phyloP scores from a whole-genome alignment of 2,888 invertebrate genomes.

The Dynastes hyllus region DNA sequence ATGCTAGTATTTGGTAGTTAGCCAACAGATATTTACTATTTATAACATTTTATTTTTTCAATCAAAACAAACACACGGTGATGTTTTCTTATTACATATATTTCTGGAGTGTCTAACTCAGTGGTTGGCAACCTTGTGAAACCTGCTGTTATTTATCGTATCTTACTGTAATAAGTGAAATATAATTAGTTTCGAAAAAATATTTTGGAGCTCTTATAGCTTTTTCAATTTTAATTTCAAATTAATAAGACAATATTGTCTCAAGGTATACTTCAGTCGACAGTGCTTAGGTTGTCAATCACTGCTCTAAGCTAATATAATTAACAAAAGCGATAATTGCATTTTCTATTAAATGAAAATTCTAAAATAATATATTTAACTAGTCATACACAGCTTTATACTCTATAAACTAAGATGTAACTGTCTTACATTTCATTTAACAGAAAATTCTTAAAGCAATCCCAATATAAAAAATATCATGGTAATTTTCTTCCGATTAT shows the following conservation, averaged over 20 bases:
- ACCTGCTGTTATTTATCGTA: background rate
- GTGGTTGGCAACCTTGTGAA: background rate
- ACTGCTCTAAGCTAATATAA: background rate
- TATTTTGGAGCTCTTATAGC: no score
- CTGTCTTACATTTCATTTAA: constrained; percentile 12
- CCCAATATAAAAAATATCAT: no score
- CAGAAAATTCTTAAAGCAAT: background rate
- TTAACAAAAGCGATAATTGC: background rate
- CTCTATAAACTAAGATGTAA: no score
- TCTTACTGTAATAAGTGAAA: no score
- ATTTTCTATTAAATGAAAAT: background rate
- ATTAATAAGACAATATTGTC: no score
- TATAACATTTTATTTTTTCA: background rate
- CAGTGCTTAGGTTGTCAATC: no score
- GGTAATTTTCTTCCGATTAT: no score
- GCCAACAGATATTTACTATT: background rate
- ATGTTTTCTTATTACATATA: background rate
- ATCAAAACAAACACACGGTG: background rate
- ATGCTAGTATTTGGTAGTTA: background rate
- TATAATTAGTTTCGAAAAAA: no score
- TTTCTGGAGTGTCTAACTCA: background rate
- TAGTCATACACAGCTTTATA: background rate
- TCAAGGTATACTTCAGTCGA: no score
- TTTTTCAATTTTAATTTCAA: no score
- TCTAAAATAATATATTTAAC: background rate